Conservation (phyloP, 2,888 invertebrate species). For the Tillus elongatus region DNA sequence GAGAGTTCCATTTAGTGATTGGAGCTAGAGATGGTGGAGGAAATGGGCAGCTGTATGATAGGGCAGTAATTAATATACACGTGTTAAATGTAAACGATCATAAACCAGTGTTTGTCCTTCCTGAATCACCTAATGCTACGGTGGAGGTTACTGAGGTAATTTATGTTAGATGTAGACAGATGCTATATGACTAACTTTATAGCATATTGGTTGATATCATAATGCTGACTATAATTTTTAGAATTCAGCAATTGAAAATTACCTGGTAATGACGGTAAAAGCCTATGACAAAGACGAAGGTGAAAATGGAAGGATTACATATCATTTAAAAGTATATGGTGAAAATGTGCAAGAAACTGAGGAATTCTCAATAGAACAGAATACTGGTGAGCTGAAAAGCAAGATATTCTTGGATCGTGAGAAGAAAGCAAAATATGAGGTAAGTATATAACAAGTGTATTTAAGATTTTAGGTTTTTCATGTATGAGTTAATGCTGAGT, state of each 20-base stretch:
- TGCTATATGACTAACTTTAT: not conserved
- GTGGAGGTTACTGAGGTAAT: slow-evolving; percentile 75
- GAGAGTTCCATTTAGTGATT: slow-evolving; percentile 43
- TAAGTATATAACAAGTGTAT: slow-evolving; percentile 27
- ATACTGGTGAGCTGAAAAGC: slow-evolving; percentile 72
- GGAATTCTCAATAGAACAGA: slow-evolving; percentile 70
- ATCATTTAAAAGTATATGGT: slow-evolving; percentile 65
- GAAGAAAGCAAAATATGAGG: slow-evolving; percentile 55
- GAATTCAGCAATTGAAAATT: slow-evolving; percentile 68
- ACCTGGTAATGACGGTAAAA: slow-evolving; percentile 69
- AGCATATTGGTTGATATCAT: not conserved
- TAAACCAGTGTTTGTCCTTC: slow-evolving; percentile 71
- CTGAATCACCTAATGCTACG: slow-evolving; percentile 64
- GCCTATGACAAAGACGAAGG: slow-evolving; percentile 76
- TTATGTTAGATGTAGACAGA: too few species aligned
- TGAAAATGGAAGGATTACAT: slow-evolving; percentile 75
- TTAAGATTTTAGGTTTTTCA: not conserved
- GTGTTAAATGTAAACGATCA: slow-evolving; percentile 75
- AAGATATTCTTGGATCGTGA: slow-evolving; percentile 75
- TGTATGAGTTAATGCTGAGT: too few species aligned
- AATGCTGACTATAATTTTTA: slow-evolving; percentile 30
- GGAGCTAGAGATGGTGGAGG: slow-evolving; percentile 66
- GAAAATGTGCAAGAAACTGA: slow-evolving; percentile 66
- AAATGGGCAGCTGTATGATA: slow-evolving; percentile 54
- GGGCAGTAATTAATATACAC: slow-evolving; percentile 63